These are phyloP conservation scores for Hypselothyrea guttata DNA, from an alignment of 2,888 invertebrate species.

Conservation along the genomic window DNA sequence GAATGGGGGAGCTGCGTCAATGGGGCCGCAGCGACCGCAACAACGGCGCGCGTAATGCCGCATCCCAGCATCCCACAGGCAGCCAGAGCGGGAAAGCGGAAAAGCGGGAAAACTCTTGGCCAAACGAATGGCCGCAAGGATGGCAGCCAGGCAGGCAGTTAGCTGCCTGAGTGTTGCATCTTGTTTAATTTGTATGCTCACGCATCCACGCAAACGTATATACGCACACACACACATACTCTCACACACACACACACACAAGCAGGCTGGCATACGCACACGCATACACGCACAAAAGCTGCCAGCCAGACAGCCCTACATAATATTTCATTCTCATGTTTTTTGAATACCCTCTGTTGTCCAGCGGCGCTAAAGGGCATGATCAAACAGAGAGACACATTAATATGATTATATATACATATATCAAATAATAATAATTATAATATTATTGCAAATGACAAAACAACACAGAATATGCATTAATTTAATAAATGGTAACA, in stretches of 20 bases:
- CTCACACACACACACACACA: slow-evolving; percentile 23
- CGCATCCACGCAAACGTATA: slow-evolving; percentile 23
- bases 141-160: slow-evolving; percentile 31
- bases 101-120: slow-evolving; percentile 2
- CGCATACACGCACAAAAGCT: slow-evolving; percentile 22
- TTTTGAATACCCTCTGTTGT: slow-evolving; percentile 31
- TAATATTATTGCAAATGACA: too few species aligned
- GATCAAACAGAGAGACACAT: too few species aligned
- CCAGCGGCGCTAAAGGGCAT: too few species aligned
- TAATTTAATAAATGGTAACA: too few species aligned
- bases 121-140: slow-evolving; percentile 44
- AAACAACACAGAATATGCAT: too few species aligned
- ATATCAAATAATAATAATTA: too few species aligned
- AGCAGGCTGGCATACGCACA: slow-evolving; percentile 37
- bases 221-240: slow-evolving; percentile 17
- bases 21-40: slow-evolving; percentile 34
- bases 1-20: slow-evolving; percentile 17
- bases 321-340: slow-evolving; percentile 55
- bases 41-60: slow-evolving; percentile 36
- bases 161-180: slow-evolving; percentile 66
- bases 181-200: slow-evolving; percentile 69
- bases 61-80: slow-evolving; percentile 3
- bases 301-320: slow-evolving; percentile 40
- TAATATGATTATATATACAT: too few species aligned
- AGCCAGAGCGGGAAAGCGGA: not conserved